Conservation (phyloP, 2,888 invertebrate genomes). For the Thelaira solivaga region DNA sequence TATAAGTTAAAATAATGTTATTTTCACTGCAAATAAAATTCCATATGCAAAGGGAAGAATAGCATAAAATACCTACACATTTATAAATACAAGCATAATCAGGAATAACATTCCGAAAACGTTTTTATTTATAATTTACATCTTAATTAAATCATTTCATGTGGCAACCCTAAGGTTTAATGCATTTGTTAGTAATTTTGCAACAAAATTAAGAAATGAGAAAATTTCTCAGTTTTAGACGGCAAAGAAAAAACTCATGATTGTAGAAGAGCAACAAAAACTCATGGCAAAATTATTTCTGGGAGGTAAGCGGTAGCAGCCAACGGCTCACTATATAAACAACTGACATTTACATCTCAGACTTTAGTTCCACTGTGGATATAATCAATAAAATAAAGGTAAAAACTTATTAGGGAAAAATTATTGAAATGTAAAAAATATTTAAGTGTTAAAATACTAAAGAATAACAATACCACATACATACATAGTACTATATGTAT, state of each 20-base stretch:
- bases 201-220: constrained; percentile 39
- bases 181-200: constrained; percentile 46
- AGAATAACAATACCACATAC: too few species aligned
- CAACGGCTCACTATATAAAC: constrained; percentile 72
- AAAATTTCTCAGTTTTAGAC: constrained; percentile 37
- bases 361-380: constrained; percentile 76
- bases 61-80: too few species aligned
- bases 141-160: not conserved
- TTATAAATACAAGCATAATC: too few species aligned
- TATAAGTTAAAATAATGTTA: too few species aligned
- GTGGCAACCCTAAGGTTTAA: constrained; percentile 41
- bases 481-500: too few species aligned
- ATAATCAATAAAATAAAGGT: constrained; percentile 68
- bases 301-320: constrained; percentile 53
- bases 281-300: constrained; percentile 58
- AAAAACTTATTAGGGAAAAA: constrained; percentile 28
- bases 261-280: constrained; percentile 60
- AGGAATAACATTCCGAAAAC: not conserved
- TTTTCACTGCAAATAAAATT: too few species aligned
- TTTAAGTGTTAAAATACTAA: not conserved
- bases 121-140: not conserved
- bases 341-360: constrained; percentile 73
- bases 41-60: too few species aligned
- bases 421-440: constrained; percentile 5
- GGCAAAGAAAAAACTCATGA: constrained; percentile 64